These are phyloP conservation scores for Trachymyrmex cornetzi DNA, from an alignment of 1,140 invertebrate genomes.

Conservation along the genomic window DNA sequence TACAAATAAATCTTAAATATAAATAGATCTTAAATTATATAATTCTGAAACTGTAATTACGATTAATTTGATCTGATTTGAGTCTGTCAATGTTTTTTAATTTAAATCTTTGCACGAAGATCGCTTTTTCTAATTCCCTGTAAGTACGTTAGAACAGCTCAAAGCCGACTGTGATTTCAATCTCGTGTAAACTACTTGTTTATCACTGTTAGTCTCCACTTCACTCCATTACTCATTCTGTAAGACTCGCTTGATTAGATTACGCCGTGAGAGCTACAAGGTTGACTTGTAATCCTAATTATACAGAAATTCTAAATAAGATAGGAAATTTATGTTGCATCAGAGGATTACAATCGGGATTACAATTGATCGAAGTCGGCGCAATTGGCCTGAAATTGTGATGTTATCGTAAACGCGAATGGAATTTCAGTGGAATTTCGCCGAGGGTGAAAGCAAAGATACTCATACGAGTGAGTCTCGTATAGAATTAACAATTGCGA, in stretches of 20 bases:
- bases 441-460: background rate
- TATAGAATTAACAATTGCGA: background rate
- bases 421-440: background rate
- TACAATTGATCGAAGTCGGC: background rate
- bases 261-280: background rate
- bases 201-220: slow-evolving; percentile 11
- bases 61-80: background rate
- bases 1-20: background rate
- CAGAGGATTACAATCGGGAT: slow-evolving; percentile 27
- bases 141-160: slow-evolving; percentile 36
- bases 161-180: slow-evolving; percentile 56
- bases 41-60: background rate
- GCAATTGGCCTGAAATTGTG: background rate
- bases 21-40: background rate
- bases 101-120: background rate
- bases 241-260: slow-evolving; percentile 1
- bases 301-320: slow-evolving; percentile 3
- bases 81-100: background rate
- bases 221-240: slow-evolving; percentile 4
- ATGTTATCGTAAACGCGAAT: background rate
- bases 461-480: background rate
- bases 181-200: slow-evolving; percentile 51
- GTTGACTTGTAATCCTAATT: slow-evolving; percentile 15
- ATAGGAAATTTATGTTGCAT: slow-evolving; percentile 4
- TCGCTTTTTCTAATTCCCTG: slow-evolving; percentile 2